These are phyloP conservation scores for Yoshiicerus persimilis DNA, from an alignment of 1,140 invertebrate genomes.

Conservation along the genomic window DNA sequence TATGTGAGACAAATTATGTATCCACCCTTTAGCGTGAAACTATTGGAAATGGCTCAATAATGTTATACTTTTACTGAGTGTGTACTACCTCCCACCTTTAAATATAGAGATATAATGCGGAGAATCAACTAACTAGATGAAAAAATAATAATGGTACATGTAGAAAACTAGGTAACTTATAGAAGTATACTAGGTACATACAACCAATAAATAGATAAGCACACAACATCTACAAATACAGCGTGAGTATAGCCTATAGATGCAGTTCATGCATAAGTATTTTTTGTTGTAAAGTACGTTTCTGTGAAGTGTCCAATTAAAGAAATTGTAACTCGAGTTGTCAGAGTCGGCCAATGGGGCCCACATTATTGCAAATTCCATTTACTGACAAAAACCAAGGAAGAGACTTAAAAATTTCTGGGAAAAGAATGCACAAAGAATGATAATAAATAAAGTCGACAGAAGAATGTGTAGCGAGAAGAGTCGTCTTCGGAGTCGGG, in stretches of 20 bases:
- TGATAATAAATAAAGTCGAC: conserved; percentile 39
- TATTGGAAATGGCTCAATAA: neutral
- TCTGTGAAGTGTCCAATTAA: neutral
- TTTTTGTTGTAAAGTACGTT: neutral
- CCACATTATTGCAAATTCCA: conserved; percentile 4
- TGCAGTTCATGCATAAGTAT: neutral
- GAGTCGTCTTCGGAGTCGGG: neutral
- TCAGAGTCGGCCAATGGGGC: neutral
- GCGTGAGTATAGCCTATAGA: neutral
- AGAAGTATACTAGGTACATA: too few relatives aligned
- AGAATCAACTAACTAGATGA: too few relatives aligned
- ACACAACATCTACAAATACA: too few relatives aligned
- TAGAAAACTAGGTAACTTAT: neutral
- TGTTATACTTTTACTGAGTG: too few relatives aligned
- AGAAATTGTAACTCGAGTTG: neutral
- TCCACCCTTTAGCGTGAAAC: neutral
- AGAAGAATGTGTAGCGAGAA: neutral
- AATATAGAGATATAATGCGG: too few relatives aligned
- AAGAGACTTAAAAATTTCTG: neutral
- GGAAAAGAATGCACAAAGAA: conserved; percentile 29
- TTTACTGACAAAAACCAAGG: neutral
- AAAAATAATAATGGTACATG: neutral
- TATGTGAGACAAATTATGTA: neutral
- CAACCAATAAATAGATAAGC: too few relatives aligned
- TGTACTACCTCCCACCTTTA: too few relatives aligned